Evolutionary conservation across 2,888 invertebrate genomes (phyloP), one percentile per base, ranked within the genome.

Genomic region (Apodemia hepburni): DNA sequence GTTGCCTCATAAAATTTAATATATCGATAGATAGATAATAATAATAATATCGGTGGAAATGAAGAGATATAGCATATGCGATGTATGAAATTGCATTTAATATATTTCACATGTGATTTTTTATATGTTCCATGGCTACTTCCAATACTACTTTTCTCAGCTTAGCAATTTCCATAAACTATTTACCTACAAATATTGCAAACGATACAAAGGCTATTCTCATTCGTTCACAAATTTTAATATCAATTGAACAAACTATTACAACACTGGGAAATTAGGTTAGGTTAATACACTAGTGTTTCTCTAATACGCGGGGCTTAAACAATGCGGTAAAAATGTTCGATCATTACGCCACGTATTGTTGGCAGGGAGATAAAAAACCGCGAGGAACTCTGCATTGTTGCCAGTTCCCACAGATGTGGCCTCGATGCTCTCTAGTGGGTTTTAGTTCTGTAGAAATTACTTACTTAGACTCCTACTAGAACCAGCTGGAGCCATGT

Each of bases 241-340:
- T 54, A 54, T 54, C 51, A 54, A 54, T 54, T 54, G 51, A 54
- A 54, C 51, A 54, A 54, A 54, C 51, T 54, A 12, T 51, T 51
- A 51, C 51, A 51, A 51, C 51, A 51, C 51, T 11, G 51, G 12
- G 11, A 18, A 51, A 51, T 51, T 51, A 51, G 51, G 51, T 51
- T 51, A 51, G 51, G 51, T 51, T 51, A 51, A 51, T 51, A 51
- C 22, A 54, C 51, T 54, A 27, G 51, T 54, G 51, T 54, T 54
- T 54, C 51, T 54, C 51, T 54, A 27, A 27, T 42, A 42, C 22
- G 51, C 12, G 18, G 51, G 27, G 51, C 22, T 18, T 27, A 54
- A 27, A 54, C 51, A 54, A 54, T 54, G 51, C 27, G 4, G 51
- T 54, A 54, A 54, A 54, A 54, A 54, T 54, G 51, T 54, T 54